Percentiles rank a stretch among this genome's conserved stretches.
phyloP scores from a whole-genome alignment of 2,113 vertebrate species.

The Halichoerus grypus region DNA sequence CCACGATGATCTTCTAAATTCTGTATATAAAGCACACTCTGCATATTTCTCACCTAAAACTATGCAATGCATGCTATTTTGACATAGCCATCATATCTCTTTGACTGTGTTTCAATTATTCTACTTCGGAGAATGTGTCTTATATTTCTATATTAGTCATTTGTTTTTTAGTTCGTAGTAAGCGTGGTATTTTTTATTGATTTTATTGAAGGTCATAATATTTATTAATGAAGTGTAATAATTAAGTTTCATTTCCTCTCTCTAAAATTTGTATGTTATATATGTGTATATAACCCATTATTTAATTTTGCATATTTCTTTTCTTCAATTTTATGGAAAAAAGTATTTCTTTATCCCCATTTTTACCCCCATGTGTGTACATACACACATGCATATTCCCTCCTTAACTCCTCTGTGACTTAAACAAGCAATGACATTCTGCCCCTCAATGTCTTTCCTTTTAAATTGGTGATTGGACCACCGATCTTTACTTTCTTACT shows the following conservation, averaged over 20 bases:
- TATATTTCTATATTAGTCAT: not conserved
- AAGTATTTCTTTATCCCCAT: not conserved
- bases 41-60: not conserved
- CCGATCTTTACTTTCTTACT: not conserved
- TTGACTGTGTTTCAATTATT: not conserved
- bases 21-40: not conserved
- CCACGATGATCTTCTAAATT: not conserved
- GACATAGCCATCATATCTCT: not conserved
- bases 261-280: not conserved
- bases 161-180: not conserved
- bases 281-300: not conserved
- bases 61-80: not conserved
- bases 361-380: rapidly evolving
- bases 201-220: not conserved
- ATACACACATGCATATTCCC: not conserved
- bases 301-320: not conserved
- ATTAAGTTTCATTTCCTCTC: not conserved
- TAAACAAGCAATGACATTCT: not conserved
- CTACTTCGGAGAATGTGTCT: not conserved
- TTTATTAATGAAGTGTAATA: not conserved
- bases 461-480: not conserved
- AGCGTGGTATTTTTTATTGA: not conserved
- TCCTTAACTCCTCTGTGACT: not conserved
- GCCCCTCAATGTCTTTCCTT: not conserved
- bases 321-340: not conserved